Evolutionary conservation across 2,113 vertebrate species (phyloP).

Genomic region (Melospiza melodia): DNA sequence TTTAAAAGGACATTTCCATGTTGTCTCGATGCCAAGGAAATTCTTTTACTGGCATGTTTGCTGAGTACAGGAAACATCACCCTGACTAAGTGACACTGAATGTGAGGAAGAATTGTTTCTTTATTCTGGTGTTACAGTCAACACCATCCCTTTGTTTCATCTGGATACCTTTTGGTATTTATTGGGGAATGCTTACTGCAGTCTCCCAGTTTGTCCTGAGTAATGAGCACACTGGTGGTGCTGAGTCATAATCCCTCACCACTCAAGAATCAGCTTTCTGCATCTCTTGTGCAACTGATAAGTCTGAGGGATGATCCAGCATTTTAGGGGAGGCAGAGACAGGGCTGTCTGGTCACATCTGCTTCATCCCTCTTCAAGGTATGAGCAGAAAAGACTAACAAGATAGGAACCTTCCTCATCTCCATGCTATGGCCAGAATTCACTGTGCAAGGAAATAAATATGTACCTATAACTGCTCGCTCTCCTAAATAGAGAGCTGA

Average conservation of each 20-base stretch:
- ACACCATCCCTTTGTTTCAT: neutral
- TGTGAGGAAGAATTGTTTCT: constrained; percentile 72
- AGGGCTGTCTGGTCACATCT: neutral
- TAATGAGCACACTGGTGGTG: neutral
- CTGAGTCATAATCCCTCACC: constrained; percentile 17
- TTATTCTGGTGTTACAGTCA: constrained; percentile 47
- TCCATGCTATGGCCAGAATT: neutral
- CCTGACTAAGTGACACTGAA: constrained; percentile 69
- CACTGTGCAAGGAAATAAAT: neutral
- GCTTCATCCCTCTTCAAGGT: neutral
- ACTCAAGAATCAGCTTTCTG: neutral
- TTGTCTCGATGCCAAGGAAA: constrained; percentile 76
- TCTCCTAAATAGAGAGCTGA: neutral
- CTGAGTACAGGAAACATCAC: constrained; percentile 67
- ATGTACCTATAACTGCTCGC: neutral
- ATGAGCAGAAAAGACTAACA: neutral
- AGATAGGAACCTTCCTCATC: neutral
- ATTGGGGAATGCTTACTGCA: neutral
- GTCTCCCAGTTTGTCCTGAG: neutral
- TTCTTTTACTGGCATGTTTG: constrained; percentile 75
- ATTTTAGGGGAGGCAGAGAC: neutral
- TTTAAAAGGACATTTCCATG: constrained; percentile 76
- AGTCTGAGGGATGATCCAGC: neutral
- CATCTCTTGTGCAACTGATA: neutral
- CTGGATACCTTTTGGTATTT: constrained; percentile 47